Conservation (phyloP, 1,140 invertebrate genomes). For the Alviniconcha marisindica region DNA sequence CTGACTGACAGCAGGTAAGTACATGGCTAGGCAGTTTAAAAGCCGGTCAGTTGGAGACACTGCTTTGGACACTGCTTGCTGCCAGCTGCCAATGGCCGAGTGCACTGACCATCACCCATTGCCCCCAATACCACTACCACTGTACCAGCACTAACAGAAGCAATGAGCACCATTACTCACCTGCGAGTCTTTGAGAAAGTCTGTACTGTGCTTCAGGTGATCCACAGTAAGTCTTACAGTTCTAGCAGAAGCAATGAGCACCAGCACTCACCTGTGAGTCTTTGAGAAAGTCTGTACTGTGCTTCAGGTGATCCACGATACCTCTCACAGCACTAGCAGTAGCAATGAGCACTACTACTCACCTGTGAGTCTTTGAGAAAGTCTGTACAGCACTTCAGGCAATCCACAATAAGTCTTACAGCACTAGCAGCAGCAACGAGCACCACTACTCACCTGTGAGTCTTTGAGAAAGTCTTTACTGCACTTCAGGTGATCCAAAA, state of each 20-base stretch:
- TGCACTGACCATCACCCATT: too few species aligned
- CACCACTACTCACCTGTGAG: too few species aligned
- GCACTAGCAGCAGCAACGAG: too few species aligned
- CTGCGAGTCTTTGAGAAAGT: constrained; percentile 64
- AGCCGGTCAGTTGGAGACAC: too few species aligned
- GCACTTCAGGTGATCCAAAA: neutral
- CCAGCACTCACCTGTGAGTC: constrained; percentile 52
- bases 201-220: constrained; percentile 71
- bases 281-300: constrained; percentile 68
- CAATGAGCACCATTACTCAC: constrained; percentile 11
- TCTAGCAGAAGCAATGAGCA: neutral
- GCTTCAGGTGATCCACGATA: constrained; percentile 68
- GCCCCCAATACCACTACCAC: neutral
- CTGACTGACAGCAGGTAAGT: too few species aligned
- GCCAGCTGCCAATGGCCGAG: too few species aligned
- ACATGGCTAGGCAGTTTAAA: too few species aligned
- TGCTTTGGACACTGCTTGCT: too few species aligned
- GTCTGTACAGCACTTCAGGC: constrained; percentile 69
- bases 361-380: constrained; percentile 65
- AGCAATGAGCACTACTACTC: neutral
- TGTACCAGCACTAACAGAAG: neutral
- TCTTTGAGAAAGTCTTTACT: too few species aligned
- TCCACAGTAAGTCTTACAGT: constrained; percentile 40
- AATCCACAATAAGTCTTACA: constrained; percentile 48
- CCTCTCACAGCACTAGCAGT: too few species aligned